A percentile compares a stretch with the other conserved stretches of the same genome.
Conservation (phyloP, 2,888 invertebrate genomes). For the Drosophila affinis region DNA sequence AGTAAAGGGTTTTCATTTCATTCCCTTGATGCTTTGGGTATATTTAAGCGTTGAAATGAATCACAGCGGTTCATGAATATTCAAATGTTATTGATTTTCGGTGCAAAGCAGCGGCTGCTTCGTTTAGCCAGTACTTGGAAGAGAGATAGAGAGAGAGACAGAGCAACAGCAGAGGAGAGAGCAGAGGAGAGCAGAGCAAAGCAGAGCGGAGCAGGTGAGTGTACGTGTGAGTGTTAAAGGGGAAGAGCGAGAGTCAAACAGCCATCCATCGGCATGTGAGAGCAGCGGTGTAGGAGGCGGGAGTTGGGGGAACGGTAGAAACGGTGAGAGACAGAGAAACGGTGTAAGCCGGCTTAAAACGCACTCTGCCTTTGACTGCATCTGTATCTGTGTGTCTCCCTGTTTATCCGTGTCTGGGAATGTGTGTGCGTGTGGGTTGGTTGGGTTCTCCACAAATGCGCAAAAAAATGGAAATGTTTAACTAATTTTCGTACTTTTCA, state of each 20-base stretch:
- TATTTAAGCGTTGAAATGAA: not conserved
- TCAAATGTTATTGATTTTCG: not conserved
- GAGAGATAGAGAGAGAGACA: not conserved
- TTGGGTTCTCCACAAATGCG: not conserved
- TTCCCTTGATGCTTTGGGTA: not conserved
- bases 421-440: not conserved
- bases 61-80: not conserved
- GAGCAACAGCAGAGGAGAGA: constrained; percentile 4
- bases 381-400: not conserved
- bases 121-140: not conserved
- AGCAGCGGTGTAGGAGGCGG: constrained; percentile 3
- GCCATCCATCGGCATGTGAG: constrained; percentile 9
- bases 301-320: not conserved
- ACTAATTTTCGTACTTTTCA: constrained; percentile 54
- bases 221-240: not conserved
- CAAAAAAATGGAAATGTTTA: constrained; percentile 30
- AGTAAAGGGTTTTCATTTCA: too few relatives aligned
- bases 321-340: not conserved
- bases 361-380: constrained; percentile 1
- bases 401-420: not conserved
- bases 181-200: not conserved
- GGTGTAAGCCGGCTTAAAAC: constrained; percentile 20
- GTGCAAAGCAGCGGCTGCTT: constrained; percentile 5
- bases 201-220: constrained; percentile 35
- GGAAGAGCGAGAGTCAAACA: constrained; percentile 23